phyloP scores from a whole-genome alignment of 2,888 invertebrate species.

The Sminthurinus aureus region DNA sequence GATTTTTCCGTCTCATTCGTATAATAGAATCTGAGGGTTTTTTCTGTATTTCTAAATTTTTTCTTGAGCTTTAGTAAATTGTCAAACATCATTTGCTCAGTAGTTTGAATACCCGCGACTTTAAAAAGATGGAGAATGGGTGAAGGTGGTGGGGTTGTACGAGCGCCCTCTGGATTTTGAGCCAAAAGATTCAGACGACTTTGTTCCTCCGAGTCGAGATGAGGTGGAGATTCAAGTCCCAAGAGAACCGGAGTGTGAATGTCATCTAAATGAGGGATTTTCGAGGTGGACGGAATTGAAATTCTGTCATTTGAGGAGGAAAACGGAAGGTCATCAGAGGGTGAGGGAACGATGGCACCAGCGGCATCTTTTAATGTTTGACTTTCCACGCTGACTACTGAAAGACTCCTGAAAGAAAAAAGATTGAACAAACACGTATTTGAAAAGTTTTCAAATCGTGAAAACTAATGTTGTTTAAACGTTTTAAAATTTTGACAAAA shows the following conservation, averaged over 20 bases:
- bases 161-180: constrained; percentile 47
- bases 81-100: constrained; percentile 46
- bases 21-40: constrained; percentile 46
- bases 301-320: not conserved
- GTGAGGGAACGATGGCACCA: too few relatives aligned
- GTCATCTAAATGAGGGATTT: constrained; percentile 21
- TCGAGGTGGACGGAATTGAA: not conserved
- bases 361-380: not conserved
- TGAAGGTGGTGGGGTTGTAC: constrained; percentile 38
- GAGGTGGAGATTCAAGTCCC: constrained; percentile 43
- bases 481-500: not conserved
- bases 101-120: constrained; percentile 52
- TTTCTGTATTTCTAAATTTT: constrained; percentile 51
- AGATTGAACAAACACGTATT: not conserved
- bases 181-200: constrained; percentile 47
- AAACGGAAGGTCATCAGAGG: not conserved
- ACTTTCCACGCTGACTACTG: not conserved
- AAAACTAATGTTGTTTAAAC: not conserved
- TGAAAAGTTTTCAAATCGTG: not conserved
- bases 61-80: constrained; percentile 52
- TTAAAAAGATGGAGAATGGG: constrained; percentile 52
- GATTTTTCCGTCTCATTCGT: constrained; percentile 53
- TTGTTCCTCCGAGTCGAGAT: constrained; percentile 51
- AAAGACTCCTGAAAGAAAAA: not conserved
- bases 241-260: constrained; percentile 19